phyloP scores from a whole-genome alignment of 2,113 vertebrate species.

The Herpailurus yagouaroundi region DNA sequence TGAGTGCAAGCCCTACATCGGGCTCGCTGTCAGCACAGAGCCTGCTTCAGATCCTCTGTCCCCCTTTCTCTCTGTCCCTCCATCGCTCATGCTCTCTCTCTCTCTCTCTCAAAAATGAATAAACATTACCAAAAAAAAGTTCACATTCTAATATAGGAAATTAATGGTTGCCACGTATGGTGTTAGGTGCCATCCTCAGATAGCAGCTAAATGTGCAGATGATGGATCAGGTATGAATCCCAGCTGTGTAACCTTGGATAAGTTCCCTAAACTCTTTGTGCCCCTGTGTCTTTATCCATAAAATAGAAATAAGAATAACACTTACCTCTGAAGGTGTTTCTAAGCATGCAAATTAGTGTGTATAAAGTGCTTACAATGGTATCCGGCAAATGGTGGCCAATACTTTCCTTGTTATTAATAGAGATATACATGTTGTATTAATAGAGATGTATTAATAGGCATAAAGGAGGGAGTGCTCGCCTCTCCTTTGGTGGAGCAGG shows the following conservation, averaged over 20 bases:
- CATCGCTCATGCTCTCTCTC: too few species aligned
- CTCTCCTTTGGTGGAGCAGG: neutral
- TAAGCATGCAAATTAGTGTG: neutral
- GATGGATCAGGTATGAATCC: neutral
- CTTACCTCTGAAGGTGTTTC: neutral
- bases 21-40: too few species aligned
- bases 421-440: neutral
- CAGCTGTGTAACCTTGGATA: neutral
- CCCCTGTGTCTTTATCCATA: neutral
- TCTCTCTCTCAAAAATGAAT: too few species aligned
- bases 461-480: neutral
- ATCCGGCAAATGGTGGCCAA: neutral
- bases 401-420: slow-evolving; percentile 29
- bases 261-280: neutral
- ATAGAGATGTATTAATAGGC: neutral
- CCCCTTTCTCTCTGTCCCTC: too few species aligned
- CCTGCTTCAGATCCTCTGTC: too few species aligned
- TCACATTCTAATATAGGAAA: neutral
- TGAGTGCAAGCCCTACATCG: too few species aligned
- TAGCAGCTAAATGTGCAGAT: neutral
- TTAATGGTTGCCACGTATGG: neutral
- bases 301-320: neutral
- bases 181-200: neutral
- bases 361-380: neutral
- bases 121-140: neutral